These are phyloP conservation scores for Tyto alba DNA, from an alignment of 2,113 vertebrate genomes.

Conservation along the genomic window DNA sequence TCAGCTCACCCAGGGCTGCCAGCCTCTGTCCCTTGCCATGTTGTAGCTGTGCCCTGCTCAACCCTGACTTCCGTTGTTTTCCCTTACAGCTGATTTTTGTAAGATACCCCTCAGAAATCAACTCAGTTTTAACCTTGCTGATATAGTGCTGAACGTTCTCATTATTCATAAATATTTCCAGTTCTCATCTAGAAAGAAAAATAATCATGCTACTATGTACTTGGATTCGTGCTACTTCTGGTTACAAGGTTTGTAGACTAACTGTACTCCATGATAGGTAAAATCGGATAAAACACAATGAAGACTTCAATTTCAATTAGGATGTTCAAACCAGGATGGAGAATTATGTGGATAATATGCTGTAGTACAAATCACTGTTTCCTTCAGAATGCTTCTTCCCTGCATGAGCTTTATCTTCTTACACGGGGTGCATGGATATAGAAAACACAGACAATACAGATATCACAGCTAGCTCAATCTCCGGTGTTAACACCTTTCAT, in stretches of 20 bases:
- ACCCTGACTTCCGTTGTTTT: not conserved
- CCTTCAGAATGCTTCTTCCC: not conserved
- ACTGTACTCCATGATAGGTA: not conserved
- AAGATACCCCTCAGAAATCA: not conserved
- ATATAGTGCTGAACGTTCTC: not conserved
- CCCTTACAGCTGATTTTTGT: not conserved
- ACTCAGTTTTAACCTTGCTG: not conserved
- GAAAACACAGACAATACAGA: not conserved
- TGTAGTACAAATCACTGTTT: not conserved
- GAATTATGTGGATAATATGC: not conserved
- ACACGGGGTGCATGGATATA: rapidly evolving
- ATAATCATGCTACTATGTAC: not conserved
- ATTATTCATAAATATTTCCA: not conserved
- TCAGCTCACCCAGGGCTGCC: not conserved
- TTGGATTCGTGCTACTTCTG: not conserved
- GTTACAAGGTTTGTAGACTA: not conserved
- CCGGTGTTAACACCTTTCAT: not conserved
- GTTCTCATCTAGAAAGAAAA: not conserved
- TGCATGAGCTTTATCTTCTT: not conserved
- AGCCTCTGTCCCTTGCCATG: not conserved
- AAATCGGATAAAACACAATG: not conserved
- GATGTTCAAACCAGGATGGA: not conserved
- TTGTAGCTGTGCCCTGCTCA: not conserved
- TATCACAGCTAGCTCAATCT: not conserved
- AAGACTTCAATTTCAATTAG: not conserved